These are phyloP conservation scores for Pachyuromys duprasi DNA, from an alignment of 2,797 vertebrate genomes.

Conservation along the genomic window DNA sequence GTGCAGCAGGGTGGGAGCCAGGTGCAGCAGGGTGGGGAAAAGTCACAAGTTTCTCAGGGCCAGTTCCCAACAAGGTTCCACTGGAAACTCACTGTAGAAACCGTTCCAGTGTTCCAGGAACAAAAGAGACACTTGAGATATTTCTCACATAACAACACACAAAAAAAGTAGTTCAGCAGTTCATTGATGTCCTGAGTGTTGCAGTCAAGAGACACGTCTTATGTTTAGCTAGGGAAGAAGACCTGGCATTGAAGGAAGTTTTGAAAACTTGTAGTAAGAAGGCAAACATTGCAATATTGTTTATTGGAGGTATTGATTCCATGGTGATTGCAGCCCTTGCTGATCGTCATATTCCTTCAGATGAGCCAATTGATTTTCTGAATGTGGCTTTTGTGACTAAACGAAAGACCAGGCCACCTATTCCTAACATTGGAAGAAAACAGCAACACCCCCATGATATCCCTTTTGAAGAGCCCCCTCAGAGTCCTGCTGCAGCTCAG, in stretches of 20 bases:
- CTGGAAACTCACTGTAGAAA: slow-evolving; percentile 11
- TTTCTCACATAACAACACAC: slow-evolving; percentile 85
- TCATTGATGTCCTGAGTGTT: slow-evolving; percentile 90
- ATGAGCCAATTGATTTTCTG: slow-evolving; percentile 95
- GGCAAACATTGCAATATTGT: slow-evolving; percentile 92
- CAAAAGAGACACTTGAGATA: slow-evolving; percentile 85
- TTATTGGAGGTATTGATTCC: slow-evolving; percentile 97
- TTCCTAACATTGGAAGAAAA: slow-evolving; percentile 76
- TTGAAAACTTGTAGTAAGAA: background rate
- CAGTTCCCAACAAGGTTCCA: no score
- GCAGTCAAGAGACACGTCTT: slow-evolving; percentile 91
- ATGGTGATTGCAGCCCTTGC: slow-evolving; percentile 95
- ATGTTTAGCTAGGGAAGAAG: slow-evolving; percentile 82
- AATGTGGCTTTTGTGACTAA: slow-evolving; percentile 96
- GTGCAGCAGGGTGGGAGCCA: no score
- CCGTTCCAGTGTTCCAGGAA: slow-evolving; percentile 10
- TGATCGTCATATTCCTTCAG: slow-evolving; percentile 91
- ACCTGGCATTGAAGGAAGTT: background rate
- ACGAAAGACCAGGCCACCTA: slow-evolving; percentile 79
- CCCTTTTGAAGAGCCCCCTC: slow-evolving; percentile 28
- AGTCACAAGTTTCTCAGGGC: no score
- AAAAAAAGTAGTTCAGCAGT: slow-evolving; percentile 82
- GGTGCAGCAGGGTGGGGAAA: no score
- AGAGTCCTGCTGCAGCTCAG: background rate
- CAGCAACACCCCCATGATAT: slow-evolving; percentile 64